Evolutionary conservation across 1,140 invertebrate genomes (phyloP), one percentile per base, ranked within the genome.

Genomic region (Cotesia chilonis): DNA sequence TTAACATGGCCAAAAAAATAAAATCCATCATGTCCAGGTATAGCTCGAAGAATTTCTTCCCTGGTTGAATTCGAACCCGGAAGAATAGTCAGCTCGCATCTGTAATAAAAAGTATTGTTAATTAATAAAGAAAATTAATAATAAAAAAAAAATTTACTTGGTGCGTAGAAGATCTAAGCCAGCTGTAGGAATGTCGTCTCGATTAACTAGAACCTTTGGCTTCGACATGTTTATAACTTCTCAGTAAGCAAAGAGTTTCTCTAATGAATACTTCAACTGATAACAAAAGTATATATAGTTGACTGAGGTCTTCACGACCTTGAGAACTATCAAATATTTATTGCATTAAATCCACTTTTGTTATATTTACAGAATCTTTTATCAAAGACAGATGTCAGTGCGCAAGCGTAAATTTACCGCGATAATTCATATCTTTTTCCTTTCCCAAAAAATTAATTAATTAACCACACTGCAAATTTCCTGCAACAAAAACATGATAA

Each of bases 151-250:
- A 20, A 41, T 41, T 79, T 70, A 80, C 80, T 75, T 82, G 36
- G 71, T 57, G 12, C 76, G 76, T 0, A 89, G 73, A 37, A 89
- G 71, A 20, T 88, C 83, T 28, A 89, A 74, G 7, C 80, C 88
- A 41, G 72, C 67, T 55, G 80, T 65, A 0, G 87, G 85, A 1
- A 83, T 79, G 37, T 86, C 84, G 4, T 79, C 84, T 51, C 87
- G 87, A 4, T 85, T 85, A 4, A 89, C 79, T 6, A 89, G 71
- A 59, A 89, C 86, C 71, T 83, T 86, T 17, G 77, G 76, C 47
- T 70, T 81, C 51, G 52, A 67, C 82, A 83, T 83, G 37, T 35
- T 63, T 2, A 35, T 37, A 6, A 60, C 14, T 35, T 14, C 51
- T 10, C 20, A 20, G 66, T 52, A 55, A 68, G 66, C 66, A 52